These are phyloP conservation scores for Botia kubotai DNA, from an alignment of 2,797 vertebrate species.

Conservation along the genomic window DNA sequence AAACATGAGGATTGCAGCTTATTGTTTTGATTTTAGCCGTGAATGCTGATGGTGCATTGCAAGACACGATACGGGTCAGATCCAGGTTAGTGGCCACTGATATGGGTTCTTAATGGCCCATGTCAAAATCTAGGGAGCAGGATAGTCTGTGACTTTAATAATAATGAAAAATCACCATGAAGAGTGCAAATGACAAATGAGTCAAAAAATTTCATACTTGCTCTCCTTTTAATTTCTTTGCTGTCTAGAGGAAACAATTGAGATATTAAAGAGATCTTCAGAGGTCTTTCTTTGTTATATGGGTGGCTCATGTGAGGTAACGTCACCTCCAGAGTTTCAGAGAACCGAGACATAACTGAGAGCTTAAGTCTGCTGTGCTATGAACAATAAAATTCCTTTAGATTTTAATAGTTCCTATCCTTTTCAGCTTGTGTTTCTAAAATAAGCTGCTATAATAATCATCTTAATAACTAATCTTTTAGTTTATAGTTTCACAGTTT, in stretches of 20 bases:
- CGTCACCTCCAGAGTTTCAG: not conserved
- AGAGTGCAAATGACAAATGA: not conserved
- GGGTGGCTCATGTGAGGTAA: not conserved
- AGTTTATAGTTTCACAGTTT: slow-evolving; percentile 7
- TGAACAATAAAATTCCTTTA: too few species aligned
- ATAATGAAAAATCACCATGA: not conserved
- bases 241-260: not conserved
- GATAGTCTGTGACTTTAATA: not conserved
- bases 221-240: not conserved
- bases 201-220: too few species aligned
- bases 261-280: not conserved
- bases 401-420: not conserved
- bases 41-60: slow-evolving; percentile 11
- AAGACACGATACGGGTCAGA: not conserved
- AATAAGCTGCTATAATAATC: not conserved
- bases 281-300: too few species aligned
- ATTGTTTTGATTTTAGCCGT: slow-evolving; percentile 10
- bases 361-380: too few species aligned
- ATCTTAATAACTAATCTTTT: too few species aligned
- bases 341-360: too few species aligned
- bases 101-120: not conserved
- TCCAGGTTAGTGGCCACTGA: slow-evolving; percentile 7
- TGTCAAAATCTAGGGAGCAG: not conserved
- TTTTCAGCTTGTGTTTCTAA: not conserved
- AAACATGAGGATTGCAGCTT: slow-evolving; percentile 43